Conservation (phyloP, 2,797 vertebrate genomes). For the Trichosurus vulpecula region DNA sequence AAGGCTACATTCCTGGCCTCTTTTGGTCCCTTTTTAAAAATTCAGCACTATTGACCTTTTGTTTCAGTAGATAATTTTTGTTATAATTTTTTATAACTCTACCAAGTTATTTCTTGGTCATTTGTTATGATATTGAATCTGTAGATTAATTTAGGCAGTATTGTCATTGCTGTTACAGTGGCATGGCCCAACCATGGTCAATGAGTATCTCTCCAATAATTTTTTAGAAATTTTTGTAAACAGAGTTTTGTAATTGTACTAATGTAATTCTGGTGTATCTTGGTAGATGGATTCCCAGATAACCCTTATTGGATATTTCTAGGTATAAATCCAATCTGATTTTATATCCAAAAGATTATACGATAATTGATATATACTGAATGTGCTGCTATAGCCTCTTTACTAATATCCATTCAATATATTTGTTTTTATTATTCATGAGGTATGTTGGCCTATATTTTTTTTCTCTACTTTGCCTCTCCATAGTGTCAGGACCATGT, state of each 20-base stretch:
- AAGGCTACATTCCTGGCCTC: not conserved
- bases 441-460: not conserved
- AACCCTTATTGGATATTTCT: not conserved
- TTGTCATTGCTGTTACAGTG: not conserved
- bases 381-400: not conserved
- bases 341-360: not conserved
- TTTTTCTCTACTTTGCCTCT: not conserved
- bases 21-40: not conserved
- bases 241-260: not conserved
- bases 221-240: not conserved
- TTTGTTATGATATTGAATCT: not conserved
- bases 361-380: not conserved
- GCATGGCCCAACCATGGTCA: not conserved
- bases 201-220: not conserved
- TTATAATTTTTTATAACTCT: not conserved
- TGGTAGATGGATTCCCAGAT: not conserved
- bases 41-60: not conserved
- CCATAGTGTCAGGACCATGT: not conserved
- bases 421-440: not conserved
- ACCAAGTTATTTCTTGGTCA: not conserved
- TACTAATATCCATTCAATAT: not conserved
- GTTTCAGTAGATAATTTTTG: not conserved
- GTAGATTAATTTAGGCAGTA: not conserved
- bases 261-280: not conserved
- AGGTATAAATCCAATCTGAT: not conserved